Evolutionary conservation across 2,797 vertebrate species (phyloP).

Genomic region (Manis javanica): DNA sequence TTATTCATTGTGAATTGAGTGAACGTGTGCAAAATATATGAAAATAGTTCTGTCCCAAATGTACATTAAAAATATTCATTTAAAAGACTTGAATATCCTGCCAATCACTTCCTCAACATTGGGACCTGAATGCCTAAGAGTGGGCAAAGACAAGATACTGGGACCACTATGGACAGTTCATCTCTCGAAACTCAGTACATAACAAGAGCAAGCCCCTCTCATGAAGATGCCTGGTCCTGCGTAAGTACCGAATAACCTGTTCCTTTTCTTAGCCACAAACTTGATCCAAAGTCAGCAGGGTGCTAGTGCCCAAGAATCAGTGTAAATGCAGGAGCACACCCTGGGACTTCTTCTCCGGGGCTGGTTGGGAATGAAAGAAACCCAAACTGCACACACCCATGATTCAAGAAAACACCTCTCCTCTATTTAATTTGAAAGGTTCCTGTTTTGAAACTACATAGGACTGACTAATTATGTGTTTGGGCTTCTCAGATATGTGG

Average conservation of each 20-base stretch:
- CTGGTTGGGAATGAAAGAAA: constrained; percentile 57
- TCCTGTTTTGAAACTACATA: constrained; percentile 58
- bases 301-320: background rate
- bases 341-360: constrained; percentile 14
- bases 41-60: background rate
- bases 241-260: constrained; percentile 21
- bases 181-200: background rate
- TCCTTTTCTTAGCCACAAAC: constrained; percentile 37
- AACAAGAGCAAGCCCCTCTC: background rate
- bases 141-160: background rate
- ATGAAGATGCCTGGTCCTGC: background rate
- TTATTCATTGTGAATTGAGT: background rate
- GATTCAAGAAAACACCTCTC: constrained; percentile 36
- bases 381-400: constrained; percentile 60
- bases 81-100: background rate
- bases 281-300: constrained; percentile 13
- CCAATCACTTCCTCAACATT: background rate
- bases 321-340: background rate
- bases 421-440: constrained; percentile 53
- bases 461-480: constrained; percentile 45
- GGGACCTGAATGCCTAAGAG: background rate
- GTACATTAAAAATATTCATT: background rate
- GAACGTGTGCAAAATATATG: constrained; percentile 12
- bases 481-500: constrained; percentile 7
- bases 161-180: background rate